phyloP scores from a whole-genome alignment of 2,888 invertebrate genomes.

The Andrena flavipes region DNA sequence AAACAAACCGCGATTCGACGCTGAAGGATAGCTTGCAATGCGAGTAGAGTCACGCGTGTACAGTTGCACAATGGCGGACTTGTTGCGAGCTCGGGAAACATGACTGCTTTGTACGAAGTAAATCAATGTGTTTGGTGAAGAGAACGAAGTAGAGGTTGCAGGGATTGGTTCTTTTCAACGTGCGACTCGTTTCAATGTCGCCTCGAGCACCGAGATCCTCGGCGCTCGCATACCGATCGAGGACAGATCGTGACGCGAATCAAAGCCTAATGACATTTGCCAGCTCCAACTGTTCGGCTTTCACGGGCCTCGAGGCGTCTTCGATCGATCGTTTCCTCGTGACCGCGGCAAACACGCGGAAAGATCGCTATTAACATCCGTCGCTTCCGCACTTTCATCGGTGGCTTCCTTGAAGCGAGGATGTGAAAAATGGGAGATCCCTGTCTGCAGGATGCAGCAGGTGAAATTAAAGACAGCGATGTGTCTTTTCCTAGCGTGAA shows the following conservation, averaged over 20 bases:
- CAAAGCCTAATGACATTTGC: constrained; percentile 62
- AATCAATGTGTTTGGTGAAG: neutral
- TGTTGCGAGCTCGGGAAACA: neutral
- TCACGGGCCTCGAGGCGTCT: constrained; percentile 22
- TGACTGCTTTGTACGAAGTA: neutral
- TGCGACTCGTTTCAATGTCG: constrained; percentile 61
- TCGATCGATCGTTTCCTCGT: constrained; percentile 21
- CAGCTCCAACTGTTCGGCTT: constrained; percentile 40
- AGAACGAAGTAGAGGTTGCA: neutral
- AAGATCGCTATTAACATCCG: constrained; percentile 13
- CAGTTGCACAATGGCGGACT: neutral
- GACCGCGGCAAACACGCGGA: neutral
- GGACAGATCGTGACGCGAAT: constrained; percentile 72
- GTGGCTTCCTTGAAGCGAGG: neutral
- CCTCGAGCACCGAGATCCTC: constrained; percentile 38
- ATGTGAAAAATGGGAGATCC: neutral
- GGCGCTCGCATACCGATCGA: constrained; percentile 70
- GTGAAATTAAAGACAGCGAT: neutral
- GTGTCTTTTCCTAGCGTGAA: neutral
- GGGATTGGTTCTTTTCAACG: constrained; percentile 52
- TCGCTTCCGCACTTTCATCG: constrained; percentile 47
- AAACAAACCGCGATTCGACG: too few species aligned
- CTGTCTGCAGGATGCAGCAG: neutral
- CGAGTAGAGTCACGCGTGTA: too few species aligned
- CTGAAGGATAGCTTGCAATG: too few species aligned